phyloP scores from a whole-genome alignment of 2,888 invertebrate species.

The Amblyteles armatorius region DNA sequence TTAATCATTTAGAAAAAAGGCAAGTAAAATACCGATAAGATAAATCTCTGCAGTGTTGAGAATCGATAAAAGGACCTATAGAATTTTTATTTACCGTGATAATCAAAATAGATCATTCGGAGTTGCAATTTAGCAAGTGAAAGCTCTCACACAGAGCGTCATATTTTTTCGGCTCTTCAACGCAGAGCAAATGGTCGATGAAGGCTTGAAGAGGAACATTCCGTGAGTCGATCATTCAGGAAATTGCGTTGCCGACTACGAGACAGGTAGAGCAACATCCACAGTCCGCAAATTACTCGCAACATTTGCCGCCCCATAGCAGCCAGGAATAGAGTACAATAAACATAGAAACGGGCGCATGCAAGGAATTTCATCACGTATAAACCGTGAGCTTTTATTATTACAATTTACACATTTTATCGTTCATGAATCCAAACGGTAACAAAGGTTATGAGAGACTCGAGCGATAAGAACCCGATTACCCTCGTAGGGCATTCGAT shows the following conservation, averaged over 20 bases:
- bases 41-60: background rate
- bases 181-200: conserved; percentile 46
- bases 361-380: conserved; percentile 72
- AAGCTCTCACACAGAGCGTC: conserved; percentile 30
- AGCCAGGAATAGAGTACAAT: conserved; percentile 68
- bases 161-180: conserved; percentile 52
- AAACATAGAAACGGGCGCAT: conserved; percentile 73
- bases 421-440: conserved; percentile 79
- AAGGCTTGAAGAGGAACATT: conserved; percentile 56
- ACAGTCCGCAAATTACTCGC: conserved; percentile 69
- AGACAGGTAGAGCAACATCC: conserved; percentile 51
- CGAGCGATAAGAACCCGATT: conserved; percentile 74
- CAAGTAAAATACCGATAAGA: background rate
- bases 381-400: conserved; percentile 76
- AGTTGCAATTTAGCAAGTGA: conserved; percentile 14
- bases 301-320: conserved; percentile 61
- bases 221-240: conserved; percentile 64
- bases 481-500: conserved; percentile 68
- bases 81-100: conserved; percentile 28
- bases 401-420: conserved; percentile 81
- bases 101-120: conserved; percentile 8
- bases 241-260: conserved; percentile 64
- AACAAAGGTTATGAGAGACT: conserved; percentile 75
- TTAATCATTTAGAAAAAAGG: background rate
- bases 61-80: background rate